Conservation (phyloP, 2,888 invertebrate genomes). For the Dicranocentrus wangi region DNA sequence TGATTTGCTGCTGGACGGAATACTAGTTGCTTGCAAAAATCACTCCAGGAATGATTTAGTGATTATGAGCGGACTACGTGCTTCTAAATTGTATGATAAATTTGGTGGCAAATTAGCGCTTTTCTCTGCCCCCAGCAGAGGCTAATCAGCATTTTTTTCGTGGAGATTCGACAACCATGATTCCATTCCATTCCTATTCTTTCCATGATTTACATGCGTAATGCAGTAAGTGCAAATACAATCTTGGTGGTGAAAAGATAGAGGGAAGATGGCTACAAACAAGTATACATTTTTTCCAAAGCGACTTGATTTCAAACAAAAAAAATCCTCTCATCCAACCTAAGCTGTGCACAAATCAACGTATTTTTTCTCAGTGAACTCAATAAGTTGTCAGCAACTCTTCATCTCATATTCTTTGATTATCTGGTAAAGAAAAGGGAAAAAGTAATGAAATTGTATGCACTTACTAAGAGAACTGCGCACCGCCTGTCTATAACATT, state of each 20-base stretch:
- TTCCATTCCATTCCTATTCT: too few relatives aligned
- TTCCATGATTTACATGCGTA: conserved; percentile 42
- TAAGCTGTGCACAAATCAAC: not conserved
- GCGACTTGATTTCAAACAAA: not conserved
- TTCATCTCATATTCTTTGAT: conserved; percentile 15
- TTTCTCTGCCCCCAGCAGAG: not conserved
- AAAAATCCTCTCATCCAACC: not conserved
- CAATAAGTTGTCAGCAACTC: conserved; percentile 47
- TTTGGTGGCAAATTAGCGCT: conserved; percentile 31
- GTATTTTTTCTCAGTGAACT: conserved; percentile 4
- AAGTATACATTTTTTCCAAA: not conserved
- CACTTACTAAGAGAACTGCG: conserved; percentile 23
- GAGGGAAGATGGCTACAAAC: not conserved
- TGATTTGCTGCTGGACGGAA: not conserved
- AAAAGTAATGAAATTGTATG: conserved; percentile 38
- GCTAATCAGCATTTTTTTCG: conserved; percentile 1
- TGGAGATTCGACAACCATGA: too few relatives aligned
- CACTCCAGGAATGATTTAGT: conserved; percentile 37
- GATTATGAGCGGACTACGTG: not conserved
- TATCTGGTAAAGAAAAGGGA: conserved; percentile 16
- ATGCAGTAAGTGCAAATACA: conserved; percentile 35
- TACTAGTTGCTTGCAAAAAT: not conserved
- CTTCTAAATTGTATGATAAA: conserved; percentile 19
- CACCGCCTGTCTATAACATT: not conserved
- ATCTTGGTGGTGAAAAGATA: conserved; percentile 34